A percentile compares a stretch with the other conserved stretches of the same genome.
Conservation (phyloP, 2,113 vertebrate genomes). For the Strix uralensis region DNA sequence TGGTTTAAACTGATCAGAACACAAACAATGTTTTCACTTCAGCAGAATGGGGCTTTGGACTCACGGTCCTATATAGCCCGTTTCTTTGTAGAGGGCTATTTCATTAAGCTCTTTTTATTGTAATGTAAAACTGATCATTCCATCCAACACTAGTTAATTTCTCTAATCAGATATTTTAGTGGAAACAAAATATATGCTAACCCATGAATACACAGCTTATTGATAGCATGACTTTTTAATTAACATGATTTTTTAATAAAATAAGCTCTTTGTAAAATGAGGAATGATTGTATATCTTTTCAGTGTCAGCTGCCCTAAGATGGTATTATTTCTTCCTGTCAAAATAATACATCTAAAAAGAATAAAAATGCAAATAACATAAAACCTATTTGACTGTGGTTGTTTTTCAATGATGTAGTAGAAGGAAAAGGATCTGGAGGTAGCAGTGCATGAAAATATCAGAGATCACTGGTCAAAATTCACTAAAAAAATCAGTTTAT, state of each 20-base stretch:
- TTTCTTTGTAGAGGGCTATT: neutral
- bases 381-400: neutral
- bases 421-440: neutral
- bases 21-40: neutral
- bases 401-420: neutral
- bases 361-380: neutral
- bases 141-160: neutral
- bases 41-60: neutral
- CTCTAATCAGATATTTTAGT: neutral
- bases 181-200: neutral
- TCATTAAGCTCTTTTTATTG: neutral
- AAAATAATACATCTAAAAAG: neutral
- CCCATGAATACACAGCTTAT: neutral
- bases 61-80: accelerated
- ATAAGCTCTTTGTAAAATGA: neutral
- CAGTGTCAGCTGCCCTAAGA: neutral
- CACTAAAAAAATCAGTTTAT: neutral
- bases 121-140: neutral
- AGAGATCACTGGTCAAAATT: neutral
- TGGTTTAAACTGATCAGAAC: neutral
- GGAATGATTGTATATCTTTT: neutral
- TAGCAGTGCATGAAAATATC: neutral
- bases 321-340: neutral
- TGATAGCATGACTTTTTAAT: neutral
- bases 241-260: neutral